Evolutionary conservation across 1,140 invertebrate genomes (phyloP), one percentile per base, ranked within the genome.

Genomic region (Drosophila persimilis): DNA sequence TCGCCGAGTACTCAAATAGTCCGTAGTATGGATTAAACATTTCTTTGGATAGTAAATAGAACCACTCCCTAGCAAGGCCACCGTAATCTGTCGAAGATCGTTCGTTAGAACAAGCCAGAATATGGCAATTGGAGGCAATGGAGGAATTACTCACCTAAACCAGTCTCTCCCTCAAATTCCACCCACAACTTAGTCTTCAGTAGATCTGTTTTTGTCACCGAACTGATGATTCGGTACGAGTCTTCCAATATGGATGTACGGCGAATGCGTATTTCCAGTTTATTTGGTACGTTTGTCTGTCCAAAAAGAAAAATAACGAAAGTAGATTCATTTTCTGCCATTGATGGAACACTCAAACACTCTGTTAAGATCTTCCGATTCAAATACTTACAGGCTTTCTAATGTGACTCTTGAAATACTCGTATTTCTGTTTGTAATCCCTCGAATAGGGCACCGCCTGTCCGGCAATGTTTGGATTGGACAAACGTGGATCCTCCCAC

Each of bases 11-110:
- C 92, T 99, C 98, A 93, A 99, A 99, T 15, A 99, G 93, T 0
- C 98, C 98, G 92, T 99, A 99, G 91, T 99, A 99, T 1, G 98
- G 98, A 93, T 99, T 99, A 92, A 99, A 99, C 98, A 99, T 99
- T 94, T 99, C 98, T 92, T 99, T 99, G 0, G 98, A 99, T 26
- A 99, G 92, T 29, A 99, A 94, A 93, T 99, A 99, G 93, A 99
- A 99, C 97, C 98, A 99, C 94, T 99, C 98, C 72, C 97, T 93
- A 15, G 97, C 97, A 48, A 99, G 94, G 57, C 99, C 99, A 66
- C 99, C 98, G 92, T 99, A 99, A 93, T 99, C 99, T 94, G 43
- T 4, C 17, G 0, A 15, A 13, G 41, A 5, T 35, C 7, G 15
- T 7, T 13, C 35, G 4, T 39, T 39, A 13, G 35, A 11, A 39